These are phyloP conservation scores for Chrysemys picta DNA, from an alignment of 2,113 vertebrate species.

Conservation along the genomic window DNA sequence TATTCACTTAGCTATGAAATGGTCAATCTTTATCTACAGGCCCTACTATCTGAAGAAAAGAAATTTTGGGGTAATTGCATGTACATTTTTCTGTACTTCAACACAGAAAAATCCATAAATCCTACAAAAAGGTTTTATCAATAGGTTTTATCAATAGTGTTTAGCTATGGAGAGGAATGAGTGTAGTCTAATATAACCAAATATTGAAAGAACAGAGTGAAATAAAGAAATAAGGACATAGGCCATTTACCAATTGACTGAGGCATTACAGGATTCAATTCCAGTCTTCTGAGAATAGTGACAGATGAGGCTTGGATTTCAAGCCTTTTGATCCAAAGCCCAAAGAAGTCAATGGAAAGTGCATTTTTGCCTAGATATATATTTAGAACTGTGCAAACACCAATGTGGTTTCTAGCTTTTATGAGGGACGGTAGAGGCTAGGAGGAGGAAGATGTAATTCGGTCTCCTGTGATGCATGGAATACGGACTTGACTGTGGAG, in stretches of 20 bases:
- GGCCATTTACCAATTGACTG: not conserved
- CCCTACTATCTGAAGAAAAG: accelerated
- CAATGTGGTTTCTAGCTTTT: not conserved
- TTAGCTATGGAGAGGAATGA: conserved; percentile 65
- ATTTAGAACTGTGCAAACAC: not conserved
- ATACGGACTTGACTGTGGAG: not conserved
- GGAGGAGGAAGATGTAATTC: not conserved
- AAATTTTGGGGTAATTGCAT: not conserved
- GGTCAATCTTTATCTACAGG: not conserved
- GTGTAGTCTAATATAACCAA: conserved; percentile 46
- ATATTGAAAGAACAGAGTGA: conserved; percentile 18
- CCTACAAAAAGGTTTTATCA: conserved; percentile 36
- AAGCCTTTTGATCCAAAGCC: not conserved
- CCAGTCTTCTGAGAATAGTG: not conserved
- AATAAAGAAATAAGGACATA: not conserved
- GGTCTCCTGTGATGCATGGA: not conserved
- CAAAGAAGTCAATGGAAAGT: not conserved
- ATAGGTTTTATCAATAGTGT: conserved; percentile 22
- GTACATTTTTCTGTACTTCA: conserved; percentile 12
- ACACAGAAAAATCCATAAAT: conserved; percentile 24
- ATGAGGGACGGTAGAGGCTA: not conserved
- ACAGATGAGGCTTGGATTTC: not conserved
- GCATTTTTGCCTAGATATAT: not conserved
- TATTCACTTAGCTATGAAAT: not conserved
- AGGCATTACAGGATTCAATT: not conserved